Conservation (phyloP, 1,140 invertebrate species). For the Drosophila erecta region DNA sequence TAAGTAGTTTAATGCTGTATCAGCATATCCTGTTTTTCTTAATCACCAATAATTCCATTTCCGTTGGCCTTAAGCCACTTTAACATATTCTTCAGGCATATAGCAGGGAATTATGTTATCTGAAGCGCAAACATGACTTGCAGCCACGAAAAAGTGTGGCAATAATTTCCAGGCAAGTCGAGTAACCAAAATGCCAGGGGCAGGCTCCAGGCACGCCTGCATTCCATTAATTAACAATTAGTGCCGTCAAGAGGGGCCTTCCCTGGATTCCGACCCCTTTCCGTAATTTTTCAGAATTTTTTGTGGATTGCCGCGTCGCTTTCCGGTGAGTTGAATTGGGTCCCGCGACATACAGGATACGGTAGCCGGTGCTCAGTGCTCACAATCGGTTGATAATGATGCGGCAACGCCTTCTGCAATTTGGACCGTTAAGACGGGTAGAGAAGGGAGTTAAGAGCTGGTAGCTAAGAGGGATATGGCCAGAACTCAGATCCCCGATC, state of each 20-base stretch:
- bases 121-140: constrained; percentile 32
- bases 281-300: background rate
- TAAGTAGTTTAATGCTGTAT: too few relatives aligned
- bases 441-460: constrained; percentile 9
- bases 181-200: constrained; percentile 36
- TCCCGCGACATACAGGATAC: constrained; percentile 61
- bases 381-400: constrained; percentile 74
- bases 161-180: constrained; percentile 27
- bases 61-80: background rate
- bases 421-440: constrained; percentile 55
- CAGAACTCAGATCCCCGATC: constrained; percentile 14
- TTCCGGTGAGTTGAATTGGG: constrained; percentile 54
- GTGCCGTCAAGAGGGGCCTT: constrained; percentile 63
- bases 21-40: too few relatives aligned
- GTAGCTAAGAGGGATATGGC: constrained; percentile 4
- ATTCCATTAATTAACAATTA: constrained; percentile 82
- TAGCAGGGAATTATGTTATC: constrained; percentile 17
- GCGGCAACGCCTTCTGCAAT: constrained; percentile 67
- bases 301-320: constrained; percentile 29
- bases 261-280: constrained; percentile 6
- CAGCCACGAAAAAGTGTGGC: constrained; percentile 34
- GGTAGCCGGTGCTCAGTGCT: constrained; percentile 52
- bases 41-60: background rate
- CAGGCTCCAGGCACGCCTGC: constrained; percentile 58
- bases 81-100: background rate